phyloP scores from a whole-genome alignment of 2,888 invertebrate species.

The Sympetrum striolatum region DNA sequence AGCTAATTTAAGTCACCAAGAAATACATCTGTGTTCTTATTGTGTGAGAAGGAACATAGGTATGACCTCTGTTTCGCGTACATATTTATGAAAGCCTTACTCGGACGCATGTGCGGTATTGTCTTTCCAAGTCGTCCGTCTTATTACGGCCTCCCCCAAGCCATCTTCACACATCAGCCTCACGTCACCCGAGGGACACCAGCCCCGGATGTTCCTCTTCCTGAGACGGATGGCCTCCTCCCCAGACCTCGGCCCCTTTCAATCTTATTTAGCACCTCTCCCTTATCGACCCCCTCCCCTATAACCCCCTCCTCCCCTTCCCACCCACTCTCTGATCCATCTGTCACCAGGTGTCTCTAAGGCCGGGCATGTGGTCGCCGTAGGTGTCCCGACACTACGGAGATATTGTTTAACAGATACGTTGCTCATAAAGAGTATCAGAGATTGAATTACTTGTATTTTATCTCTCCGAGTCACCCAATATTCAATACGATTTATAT shows the following conservation, averaged over 20 bases:
- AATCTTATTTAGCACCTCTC: slow-evolving; percentile 23
- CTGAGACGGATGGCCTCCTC: slow-evolving; percentile 20
- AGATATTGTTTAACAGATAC: neutral
- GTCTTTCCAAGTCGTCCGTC: neutral
- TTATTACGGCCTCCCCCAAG: neutral
- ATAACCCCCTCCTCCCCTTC: neutral
- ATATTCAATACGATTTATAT: neutral
- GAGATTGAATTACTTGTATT: too few species aligned
- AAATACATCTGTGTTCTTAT: too few species aligned
- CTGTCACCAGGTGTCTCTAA: neutral
- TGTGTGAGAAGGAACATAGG: too few species aligned
- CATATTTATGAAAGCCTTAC: too few species aligned
- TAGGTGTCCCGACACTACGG: neutral
- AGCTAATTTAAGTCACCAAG: too few species aligned
- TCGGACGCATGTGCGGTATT: too few species aligned
- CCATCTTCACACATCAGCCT: neutral
- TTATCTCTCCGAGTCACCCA: neutral
- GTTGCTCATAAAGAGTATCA: neutral
- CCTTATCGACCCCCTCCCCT: neutral
- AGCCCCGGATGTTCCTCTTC: neutral
- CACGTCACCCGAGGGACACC: slow-evolving; percentile 3
- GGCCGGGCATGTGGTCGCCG: neutral
- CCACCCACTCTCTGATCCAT: neutral
- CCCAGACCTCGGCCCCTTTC: slow-evolving; percentile 1
- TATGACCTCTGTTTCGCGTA: too few species aligned